A percentile compares a stretch with the other conserved stretches of the same genome.
These are phyloP conservation scores for Platysternon megacephalum DNA, from an alignment of 2,113 vertebrate species.

Conservation along the genomic window DNA sequence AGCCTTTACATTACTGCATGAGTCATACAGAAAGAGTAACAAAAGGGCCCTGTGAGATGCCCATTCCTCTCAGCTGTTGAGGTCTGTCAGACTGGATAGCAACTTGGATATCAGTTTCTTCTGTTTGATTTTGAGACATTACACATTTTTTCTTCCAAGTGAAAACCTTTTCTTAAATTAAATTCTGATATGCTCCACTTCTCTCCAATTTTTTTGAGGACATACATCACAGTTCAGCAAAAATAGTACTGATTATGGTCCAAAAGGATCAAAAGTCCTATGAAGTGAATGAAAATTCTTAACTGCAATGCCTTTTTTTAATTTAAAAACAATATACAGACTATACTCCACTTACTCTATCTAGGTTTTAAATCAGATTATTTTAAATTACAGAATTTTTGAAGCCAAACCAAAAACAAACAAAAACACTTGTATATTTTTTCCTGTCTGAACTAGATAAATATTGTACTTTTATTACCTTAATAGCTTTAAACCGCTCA, in stretches of 20 bases:
- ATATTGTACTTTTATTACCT: constrained; percentile 73
- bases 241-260: not conserved
- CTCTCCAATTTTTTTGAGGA: not conserved
- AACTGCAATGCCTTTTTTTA: not conserved
- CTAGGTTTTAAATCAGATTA: not conserved
- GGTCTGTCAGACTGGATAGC: not conserved
- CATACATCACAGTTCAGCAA: not conserved
- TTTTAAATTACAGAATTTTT: not conserved
- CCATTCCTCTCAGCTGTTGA: not conserved
- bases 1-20: not conserved
- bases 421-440: not conserved
- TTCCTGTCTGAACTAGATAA: not conserved
- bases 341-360: rapidly evolving
- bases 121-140: not conserved
- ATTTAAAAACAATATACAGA: not conserved
- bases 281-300: not conserved
- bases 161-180: not conserved
- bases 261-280: not conserved
- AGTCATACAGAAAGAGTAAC: not conserved
- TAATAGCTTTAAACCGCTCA: constrained; percentile 87
- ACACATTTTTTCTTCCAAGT: not conserved
- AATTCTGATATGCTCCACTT: not conserved
- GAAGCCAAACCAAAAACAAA: not conserved
- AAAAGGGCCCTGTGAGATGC: not conserved
- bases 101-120: not conserved